Evolutionary conservation across 2,797 vertebrate species (phyloP).

Genomic region (Craterocephalus amniculus): DNA sequence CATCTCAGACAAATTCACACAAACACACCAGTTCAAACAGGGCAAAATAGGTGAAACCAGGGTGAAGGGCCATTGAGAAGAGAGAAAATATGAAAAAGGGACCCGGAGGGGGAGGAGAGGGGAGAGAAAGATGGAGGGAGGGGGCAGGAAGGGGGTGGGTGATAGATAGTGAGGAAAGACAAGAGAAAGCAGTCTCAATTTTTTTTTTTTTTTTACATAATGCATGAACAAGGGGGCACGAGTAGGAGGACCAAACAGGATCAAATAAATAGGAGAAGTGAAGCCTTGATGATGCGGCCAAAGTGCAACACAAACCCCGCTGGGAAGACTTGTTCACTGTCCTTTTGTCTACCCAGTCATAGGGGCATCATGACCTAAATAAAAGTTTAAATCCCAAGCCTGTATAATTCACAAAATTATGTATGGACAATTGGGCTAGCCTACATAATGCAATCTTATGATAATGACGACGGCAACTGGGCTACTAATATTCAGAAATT

Average conservation of each 20-base stretch:
- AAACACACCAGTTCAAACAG: conserved; percentile 67
- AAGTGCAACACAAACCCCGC: conserved; percentile 81
- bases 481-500: conserved; percentile 74
- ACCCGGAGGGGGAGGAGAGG: conserved; percentile 58
- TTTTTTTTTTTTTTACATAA: conserved; percentile 75
- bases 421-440: conserved; percentile 67
- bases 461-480: conserved; percentile 63
- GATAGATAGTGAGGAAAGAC: conserved; percentile 72
- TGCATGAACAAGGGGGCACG: conserved; percentile 76
- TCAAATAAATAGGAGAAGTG: conserved; percentile 80
- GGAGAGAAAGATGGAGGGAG: conserved; percentile 20
- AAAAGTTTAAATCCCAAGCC: conserved; percentile 76
- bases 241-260: conserved; percentile 75
- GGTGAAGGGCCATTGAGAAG: conserved; percentile 69
- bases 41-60: conserved; percentile 74
- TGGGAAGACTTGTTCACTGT: conserved; percentile 79
- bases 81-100: conserved; percentile 44
- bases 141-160: conserved; percentile 60
- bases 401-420: conserved; percentile 59
- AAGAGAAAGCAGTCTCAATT: conserved; percentile 69
- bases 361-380: conserved; percentile 80
- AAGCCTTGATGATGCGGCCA: conserved; percentile 81
- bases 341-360: conserved; percentile 79
- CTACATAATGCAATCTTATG: conserved; percentile 73
- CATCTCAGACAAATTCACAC: conserved; percentile 74